Base-by-base conservation (phyloP, 2,113 vertebrate species). In the Pluvianellus socialis region DNA sequence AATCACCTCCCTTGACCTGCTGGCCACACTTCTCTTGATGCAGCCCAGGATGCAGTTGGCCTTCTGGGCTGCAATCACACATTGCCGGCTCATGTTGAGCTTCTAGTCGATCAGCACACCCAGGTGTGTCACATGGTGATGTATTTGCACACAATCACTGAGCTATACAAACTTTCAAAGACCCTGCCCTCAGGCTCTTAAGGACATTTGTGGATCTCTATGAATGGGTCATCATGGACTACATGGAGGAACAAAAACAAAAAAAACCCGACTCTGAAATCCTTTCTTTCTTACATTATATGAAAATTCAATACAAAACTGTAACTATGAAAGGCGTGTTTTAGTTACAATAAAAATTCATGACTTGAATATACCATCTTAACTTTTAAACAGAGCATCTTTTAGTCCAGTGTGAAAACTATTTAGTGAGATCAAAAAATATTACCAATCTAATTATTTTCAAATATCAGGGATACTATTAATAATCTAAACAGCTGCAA, bases 401-500 rank as follows among this genome's bases (percentile, higher is more conserved):
- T 86, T 94, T 81, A 88, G 61, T 74, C 66, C 76, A 90, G 27
- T 42, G 55, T 87, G 20, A 89, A 83, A 96, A 85, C 13, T 89
- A 91, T 71, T 95, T 95, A 79, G 62, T 88, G 68, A 90, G 71
- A 96, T 88, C 70, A 80, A 90, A 62, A 89, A 96, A 80, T 96
- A 96, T 92, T 89, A 97, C 33, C 40, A 90, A 95, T 35, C 22
- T 92, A 83, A 94, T 96, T 96, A 91, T 90, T 97, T 95, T 94
- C 94, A 91, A 95, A 89, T 94, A 94, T 81, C 88, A 83, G 40
- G 52, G 76, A 88, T 83, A 92, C 86, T 86, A 95, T 94, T 96
- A 97, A 80, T 95, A 97, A 97, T 96, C 76, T 77, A 97, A 98
- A 92, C 87, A 96, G 91, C 75, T 98, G 90, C 86, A 96, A 74